Conservation (phyloP, 1,140 invertebrate species). For the Idris sp. region DNA sequence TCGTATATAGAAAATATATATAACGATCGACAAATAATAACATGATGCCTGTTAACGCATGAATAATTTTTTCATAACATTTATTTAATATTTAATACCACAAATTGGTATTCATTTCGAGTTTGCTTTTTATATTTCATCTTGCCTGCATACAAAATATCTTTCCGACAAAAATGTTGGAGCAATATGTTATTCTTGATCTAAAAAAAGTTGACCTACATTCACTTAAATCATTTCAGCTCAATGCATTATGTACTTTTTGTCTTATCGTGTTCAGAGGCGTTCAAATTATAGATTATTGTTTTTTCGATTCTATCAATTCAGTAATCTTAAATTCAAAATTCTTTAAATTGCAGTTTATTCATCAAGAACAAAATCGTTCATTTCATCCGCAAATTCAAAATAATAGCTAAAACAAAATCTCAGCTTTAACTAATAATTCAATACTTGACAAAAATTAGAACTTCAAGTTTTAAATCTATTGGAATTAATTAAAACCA, state of each 20-base stretch:
- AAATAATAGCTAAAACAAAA: no score
- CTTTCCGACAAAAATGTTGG: constrained; percentile 27
- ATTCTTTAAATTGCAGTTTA: no score
- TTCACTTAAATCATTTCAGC: constrained; percentile 19
- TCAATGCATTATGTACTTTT: constrained; percentile 13
- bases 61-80: constrained; percentile 4
- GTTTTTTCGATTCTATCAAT: no score
- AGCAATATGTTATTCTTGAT: constrained; percentile 36
- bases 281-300: not conserved
- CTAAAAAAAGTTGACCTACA: constrained; percentile 40
- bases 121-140: constrained; percentile 36
- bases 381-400: no score
- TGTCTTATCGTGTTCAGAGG: not conserved
- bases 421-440: no score
- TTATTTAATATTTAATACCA: constrained; percentile 29
- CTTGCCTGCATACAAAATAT: constrained; percentile 24
- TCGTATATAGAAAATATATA: no score
- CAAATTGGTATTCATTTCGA: constrained; percentile 32
- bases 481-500: no score
- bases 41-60: not conserved
- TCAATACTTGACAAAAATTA: no score
- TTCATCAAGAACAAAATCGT: no score
- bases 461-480: no score
- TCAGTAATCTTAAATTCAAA: no score
- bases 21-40: constrained; percentile 5